Evolutionary conservation across 2,888 invertebrate genomes (phyloP).

Genomic region (Mechanitis messenoides): DNA sequence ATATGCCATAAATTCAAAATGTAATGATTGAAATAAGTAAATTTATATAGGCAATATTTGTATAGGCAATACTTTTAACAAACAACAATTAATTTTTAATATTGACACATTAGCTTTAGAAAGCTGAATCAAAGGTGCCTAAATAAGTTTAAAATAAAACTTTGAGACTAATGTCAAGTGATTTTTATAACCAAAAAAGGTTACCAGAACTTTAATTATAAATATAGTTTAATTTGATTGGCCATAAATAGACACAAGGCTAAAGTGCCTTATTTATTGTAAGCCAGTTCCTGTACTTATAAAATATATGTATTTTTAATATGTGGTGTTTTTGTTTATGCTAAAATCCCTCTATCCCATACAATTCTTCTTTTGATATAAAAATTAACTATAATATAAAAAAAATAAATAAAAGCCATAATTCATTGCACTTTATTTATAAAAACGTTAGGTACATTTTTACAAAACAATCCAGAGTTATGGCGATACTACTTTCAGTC

Average conservation of each 20-base stretch:
- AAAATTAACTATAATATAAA: conserved; percentile 25
- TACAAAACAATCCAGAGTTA: conserved; percentile 69
- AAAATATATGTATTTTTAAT: conserved; percentile 55
- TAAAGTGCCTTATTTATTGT: conserved; percentile 51
- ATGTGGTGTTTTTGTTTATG: conserved; percentile 30
- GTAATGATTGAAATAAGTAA: conserved; percentile 25
- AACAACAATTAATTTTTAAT: conserved; percentile 9
- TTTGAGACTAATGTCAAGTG: conserved; percentile 12
- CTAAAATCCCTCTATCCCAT: neutral
- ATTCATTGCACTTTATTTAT: conserved; percentile 62
- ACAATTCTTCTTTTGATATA: no score
- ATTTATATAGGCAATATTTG: neutral
- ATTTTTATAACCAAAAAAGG: conserved; percentile 14
- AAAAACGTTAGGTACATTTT: conserved; percentile 66
- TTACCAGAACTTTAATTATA: conserved; percentile 20
- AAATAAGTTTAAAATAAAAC: conserved; percentile 24
- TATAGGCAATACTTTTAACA: neutral
- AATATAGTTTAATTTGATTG: conserved; percentile 20
- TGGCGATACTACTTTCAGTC: conserved; percentile 47
- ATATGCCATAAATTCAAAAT: conserved; percentile 25
- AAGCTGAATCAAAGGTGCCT: conserved; percentile 72
- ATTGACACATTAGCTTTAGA: conserved; percentile 41
- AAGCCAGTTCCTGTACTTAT: conserved; percentile 59
- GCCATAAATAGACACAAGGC: conserved; percentile 37
- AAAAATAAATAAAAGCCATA: conserved; percentile 32